Conservation (phyloP, 2,113 vertebrate species). For the Paralichthys olivaceus region DNA sequence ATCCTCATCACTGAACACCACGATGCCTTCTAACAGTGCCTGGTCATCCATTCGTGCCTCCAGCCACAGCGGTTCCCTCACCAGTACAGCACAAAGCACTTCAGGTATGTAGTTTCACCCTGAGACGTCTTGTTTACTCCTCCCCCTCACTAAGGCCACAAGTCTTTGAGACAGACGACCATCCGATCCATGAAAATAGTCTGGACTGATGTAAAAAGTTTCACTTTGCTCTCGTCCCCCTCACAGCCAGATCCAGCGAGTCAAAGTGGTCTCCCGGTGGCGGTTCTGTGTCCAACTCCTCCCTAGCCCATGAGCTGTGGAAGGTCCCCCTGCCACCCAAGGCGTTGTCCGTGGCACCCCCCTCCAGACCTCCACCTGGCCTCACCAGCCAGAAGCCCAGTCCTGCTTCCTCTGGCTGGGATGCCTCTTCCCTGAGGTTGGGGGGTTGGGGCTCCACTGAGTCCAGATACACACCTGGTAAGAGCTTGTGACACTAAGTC, state of each 20-base stretch:
- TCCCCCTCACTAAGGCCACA: background rate
- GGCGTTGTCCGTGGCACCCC: conserved; percentile 89
- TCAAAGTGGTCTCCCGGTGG: conserved; percentile 97
- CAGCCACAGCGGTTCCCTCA: conserved; percentile 99
- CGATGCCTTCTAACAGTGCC: conserved; percentile 99
- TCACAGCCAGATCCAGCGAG: conserved; percentile 97
- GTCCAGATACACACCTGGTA: conserved; percentile 96
- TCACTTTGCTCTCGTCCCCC: background rate
- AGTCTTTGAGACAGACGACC: background rate
- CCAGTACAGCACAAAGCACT: conserved; percentile 99
- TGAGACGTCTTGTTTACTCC: background rate
- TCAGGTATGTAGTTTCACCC: conserved; percentile 84
- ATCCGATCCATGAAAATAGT: background rate
- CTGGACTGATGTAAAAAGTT: background rate
- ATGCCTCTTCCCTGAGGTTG: conserved; percentile 88
- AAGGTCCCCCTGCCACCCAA: conserved; percentile 98
- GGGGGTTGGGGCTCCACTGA: conserved; percentile 92
- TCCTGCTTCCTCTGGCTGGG: conserved; percentile 90
- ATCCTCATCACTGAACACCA: conserved; percentile 99
- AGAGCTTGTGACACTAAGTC: conserved; percentile 50
- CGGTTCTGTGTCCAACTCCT: conserved; percentile 95
- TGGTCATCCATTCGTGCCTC: conserved; percentile 99
- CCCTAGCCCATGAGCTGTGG: conserved; percentile 99
- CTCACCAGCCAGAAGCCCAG: conserved; percentile 94
- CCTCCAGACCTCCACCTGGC: conserved; percentile 96